A percentile compares a stretch with the other conserved stretches of the same genome.
These are phyloP conservation scores for Philonicus albiceps DNA, from an alignment of 2,888 invertebrate genomes.

Conservation along the genomic window DNA sequence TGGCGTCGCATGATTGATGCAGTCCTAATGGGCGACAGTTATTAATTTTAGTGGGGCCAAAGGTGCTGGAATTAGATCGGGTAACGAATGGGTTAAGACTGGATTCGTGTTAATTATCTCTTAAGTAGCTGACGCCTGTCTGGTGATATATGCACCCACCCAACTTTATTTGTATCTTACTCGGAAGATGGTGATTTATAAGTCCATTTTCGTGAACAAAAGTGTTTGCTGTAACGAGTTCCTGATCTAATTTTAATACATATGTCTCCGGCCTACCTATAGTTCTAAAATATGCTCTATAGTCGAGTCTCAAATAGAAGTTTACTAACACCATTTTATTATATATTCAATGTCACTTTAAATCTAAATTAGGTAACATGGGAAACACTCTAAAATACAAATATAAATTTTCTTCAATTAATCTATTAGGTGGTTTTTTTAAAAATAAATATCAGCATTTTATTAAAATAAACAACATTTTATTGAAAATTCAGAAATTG, in stretches of 20 bases:
- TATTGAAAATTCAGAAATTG: too few relatives aligned
- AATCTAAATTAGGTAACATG: too few relatives aligned
- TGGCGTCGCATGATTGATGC: neutral
- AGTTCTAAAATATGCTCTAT: neutral
- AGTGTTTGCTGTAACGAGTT: neutral
- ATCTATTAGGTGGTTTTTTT: too few relatives aligned
- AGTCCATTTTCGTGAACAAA: neutral
- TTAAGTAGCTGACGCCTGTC: neutral
- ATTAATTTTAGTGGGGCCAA: constrained; percentile 16
- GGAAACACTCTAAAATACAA: too few relatives aligned
- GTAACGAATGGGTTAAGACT: neutral
- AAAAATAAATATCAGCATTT: too few relatives aligned
- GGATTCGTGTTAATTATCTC: neutral
- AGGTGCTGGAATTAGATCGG: constrained; percentile 8
- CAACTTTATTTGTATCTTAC: neutral
- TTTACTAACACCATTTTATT: too few relatives aligned
- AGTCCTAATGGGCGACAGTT: constrained; percentile 14
- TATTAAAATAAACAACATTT: too few relatives aligned
- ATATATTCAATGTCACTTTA: too few relatives aligned
- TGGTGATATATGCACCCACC: neutral
- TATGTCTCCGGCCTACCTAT: neutral
- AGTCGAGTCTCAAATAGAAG: neutral
- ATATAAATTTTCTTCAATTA: too few relatives aligned
- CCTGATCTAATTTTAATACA: neutral
- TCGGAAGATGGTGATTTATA: neutral